Percentiles rank a stretch among this genome's conserved stretches.
Evolutionary conservation across 1,140 invertebrate genomes (phyloP).

Genomic region (Drosophila truncata): DNA sequence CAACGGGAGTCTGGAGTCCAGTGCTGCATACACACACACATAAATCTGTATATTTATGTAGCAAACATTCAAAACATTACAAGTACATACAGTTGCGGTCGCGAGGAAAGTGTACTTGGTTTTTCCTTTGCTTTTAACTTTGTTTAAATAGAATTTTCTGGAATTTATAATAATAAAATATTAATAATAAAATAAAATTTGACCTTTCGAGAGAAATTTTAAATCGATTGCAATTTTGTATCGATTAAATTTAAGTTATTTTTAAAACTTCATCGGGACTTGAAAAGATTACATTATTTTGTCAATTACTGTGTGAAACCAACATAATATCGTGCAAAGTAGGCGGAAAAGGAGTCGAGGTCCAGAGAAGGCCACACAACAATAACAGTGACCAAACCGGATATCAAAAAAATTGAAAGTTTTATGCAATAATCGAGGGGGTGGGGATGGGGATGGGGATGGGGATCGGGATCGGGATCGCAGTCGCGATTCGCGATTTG

Average conservation of each 20-base stretch:
- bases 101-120: not conserved
- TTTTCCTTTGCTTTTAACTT: not conserved
- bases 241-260: not conserved
- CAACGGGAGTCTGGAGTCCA: slow-evolving; percentile 13
- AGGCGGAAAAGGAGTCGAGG: slow-evolving; percentile 36
- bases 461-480: slow-evolving; percentile 22
- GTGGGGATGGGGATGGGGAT: too few relatives aligned
- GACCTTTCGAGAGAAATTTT: too few relatives aligned
- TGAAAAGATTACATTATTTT: not conserved
- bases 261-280: not conserved
- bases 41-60: not conserved
- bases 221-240: too few relatives aligned
- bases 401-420: slow-evolving; percentile 80
- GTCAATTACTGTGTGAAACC: slow-evolving; percentile 5
- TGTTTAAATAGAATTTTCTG: not conserved
- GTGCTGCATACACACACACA: slow-evolving; percentile 14
- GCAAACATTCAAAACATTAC: slow-evolving; percentile 27
- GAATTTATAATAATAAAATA: too few relatives aligned
- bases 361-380: slow-evolving; percentile 40
- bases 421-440: slow-evolving; percentile 52
- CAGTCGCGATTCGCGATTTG: slow-evolving; percentile 17
- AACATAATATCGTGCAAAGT: slow-evolving; percentile 13
- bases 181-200: too few relatives aligned
- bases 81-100: slow-evolving; percentile 21
- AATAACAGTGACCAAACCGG: slow-evolving; percentile 63